Evolutionary conservation across 2,888 invertebrate species (phyloP), one percentile per base, ranked within the genome.

Genomic region (Nymphalis urticae): DNA sequence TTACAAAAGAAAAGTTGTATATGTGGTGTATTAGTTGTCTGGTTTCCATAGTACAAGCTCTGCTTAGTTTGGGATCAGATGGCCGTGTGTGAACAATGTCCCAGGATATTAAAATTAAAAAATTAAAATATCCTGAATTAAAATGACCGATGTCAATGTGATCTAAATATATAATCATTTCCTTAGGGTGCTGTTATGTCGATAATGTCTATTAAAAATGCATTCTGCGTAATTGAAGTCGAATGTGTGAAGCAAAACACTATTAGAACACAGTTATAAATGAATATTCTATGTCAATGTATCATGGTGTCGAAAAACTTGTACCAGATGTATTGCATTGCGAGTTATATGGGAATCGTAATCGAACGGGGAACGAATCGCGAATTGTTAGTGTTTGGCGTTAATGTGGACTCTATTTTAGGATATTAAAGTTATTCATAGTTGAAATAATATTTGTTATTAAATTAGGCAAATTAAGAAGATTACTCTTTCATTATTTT

Each of bases 251-350:
- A 59, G 36, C 54, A 61, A 36, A 69, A 24, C 32, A 66, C 61
- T 61, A 61, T 69, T 69, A 69, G 54, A n/a, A 42, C 51, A 56
- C 64, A 62, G 69, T 72, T 69, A 69, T 64, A 69, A 66, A 67
- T 64, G 77, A 79, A 75, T 83, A 82, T 80, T 84, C 72, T 63
- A 27, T 59, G 79, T 75, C 85, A 84, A 90, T 90, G 85, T 82
- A 88, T 89, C 89, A 89, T 81, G 81, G 84, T 90, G 89, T 88
- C 87, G 85, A 82, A 82, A 82, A 81, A 78, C 83, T 82, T 83
- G 85, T 83, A 86, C 83, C 92, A 92, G 92, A 92, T 92, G 92
- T 92, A 91, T 87, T 85, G 83, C 83, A 87, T 90, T 90, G 90
- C 89, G 83, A 87, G 84, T 90, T 88, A 86, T 88, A 84, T 84